A percentile compares a stretch with the other conserved stretches of the same genome.
phyloP scores from a whole-genome alignment of 2,797 vertebrate species.

The Takifugu rubripes region DNA sequence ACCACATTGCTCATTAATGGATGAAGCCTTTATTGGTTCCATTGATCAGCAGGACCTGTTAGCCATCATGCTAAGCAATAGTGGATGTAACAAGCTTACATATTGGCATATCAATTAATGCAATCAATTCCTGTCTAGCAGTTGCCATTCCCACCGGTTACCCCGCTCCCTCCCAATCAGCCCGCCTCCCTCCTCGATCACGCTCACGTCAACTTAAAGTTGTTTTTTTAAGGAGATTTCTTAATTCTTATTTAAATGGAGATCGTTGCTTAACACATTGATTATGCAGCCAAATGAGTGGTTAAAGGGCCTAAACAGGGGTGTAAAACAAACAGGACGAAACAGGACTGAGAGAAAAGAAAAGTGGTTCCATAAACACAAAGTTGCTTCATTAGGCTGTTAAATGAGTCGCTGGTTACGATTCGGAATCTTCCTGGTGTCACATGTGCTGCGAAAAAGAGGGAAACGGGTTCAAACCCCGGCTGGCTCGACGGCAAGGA shows the following conservation, averaged over 20 bases:
- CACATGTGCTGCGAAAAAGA: neutral
- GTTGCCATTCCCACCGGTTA: slow-evolving; percentile 82
- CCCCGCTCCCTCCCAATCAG: slow-evolving; percentile 38
- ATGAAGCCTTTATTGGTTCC: slow-evolving; percentile 99
- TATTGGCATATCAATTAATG: slow-evolving; percentile 99
- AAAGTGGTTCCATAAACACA: too few species aligned
- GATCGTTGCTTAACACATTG: slow-evolving; percentile 28
- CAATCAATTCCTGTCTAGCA: slow-evolving; percentile 98
- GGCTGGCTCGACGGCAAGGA: neutral
- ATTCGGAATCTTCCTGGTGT: neutral
- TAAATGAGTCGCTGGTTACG: too few species aligned
- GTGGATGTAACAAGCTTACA: slow-evolving; percentile 99
- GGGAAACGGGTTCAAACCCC: neutral
- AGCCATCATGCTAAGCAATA: slow-evolving; percentile 97
- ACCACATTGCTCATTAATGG: slow-evolving; percentile 99
- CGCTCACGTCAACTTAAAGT: slow-evolving; percentile 70
- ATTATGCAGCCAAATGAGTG: slow-evolving; percentile 1
- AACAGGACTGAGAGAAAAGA: too few species aligned
- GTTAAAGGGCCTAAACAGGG: too few species aligned
- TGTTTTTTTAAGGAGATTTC: slow-evolving; percentile 59
- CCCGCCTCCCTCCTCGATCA: slow-evolving; percentile 50
- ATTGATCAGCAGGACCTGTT: slow-evolving; percentile 99
- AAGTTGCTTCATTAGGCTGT: too few species aligned
- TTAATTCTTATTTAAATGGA: slow-evolving; percentile 48
- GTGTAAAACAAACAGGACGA: too few species aligned